Conservation (phyloP, 2,888 invertebrate species). For the Zelleria hepariella region DNA sequence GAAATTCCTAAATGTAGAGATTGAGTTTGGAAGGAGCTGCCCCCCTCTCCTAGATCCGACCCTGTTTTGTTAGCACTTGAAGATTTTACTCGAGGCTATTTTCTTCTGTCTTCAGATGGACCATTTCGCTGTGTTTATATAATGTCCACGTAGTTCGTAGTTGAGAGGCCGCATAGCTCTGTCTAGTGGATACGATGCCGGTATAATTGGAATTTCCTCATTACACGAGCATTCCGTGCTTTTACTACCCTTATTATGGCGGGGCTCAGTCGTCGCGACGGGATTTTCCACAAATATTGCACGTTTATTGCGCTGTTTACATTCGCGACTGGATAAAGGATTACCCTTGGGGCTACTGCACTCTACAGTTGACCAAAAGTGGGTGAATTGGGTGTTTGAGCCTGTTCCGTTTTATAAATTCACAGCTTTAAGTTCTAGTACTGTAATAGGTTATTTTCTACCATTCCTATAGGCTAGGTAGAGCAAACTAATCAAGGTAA, state of each 20-base stretch:
- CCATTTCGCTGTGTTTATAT: neutral
- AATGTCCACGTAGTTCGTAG: neutral
- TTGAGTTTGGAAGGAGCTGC: too few species aligned
- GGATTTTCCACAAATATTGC: neutral
- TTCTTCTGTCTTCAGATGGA: neutral
- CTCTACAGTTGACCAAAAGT: too few species aligned
- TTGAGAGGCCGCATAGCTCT: neutral
- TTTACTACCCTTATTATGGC: constrained; percentile 2
- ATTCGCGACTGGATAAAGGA: neutral
- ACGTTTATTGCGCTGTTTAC: neutral
- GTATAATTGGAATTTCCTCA: constrained; percentile 17
- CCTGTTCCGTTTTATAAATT: too few species aligned
- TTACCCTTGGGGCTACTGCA: neutral
- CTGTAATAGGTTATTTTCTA: too few species aligned
- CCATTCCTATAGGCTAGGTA: too few species aligned
- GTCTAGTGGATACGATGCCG: constrained; percentile 5
- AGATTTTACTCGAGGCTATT: neutral
- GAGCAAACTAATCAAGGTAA: too few species aligned
- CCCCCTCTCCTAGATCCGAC: too few species aligned
- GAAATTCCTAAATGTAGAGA: too few species aligned
- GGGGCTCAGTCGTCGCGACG: neutral
- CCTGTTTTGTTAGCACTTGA: too few species aligned
- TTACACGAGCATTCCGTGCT: constrained; percentile 10
- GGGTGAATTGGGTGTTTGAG: too few species aligned
- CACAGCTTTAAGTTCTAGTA: too few species aligned